Conservation (phyloP, 2,888 invertebrate genomes). For the Frankliniella intonsa region DNA sequence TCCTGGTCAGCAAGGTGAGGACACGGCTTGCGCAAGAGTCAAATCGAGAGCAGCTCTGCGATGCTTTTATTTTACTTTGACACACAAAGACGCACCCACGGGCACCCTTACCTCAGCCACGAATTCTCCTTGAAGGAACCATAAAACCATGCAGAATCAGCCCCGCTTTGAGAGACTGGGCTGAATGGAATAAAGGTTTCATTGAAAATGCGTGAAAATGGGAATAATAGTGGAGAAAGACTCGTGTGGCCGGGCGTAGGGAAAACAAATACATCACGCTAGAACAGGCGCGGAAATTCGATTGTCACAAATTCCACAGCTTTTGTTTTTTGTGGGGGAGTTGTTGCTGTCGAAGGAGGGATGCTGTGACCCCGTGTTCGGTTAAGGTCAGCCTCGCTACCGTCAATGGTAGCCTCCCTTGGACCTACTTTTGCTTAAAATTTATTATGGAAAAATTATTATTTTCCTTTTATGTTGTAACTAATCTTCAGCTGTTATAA, state of each 20-base stretch:
- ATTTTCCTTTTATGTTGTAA: too few species aligned
- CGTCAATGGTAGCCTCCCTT: too few species aligned
- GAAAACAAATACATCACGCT: constrained; percentile 13
- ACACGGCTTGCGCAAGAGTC: too few species aligned
- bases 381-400: too few species aligned
- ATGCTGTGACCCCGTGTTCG: background rate
- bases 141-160: constrained; percentile 16
- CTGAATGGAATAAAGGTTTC: constrained; percentile 18
- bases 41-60: too few species aligned
- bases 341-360: background rate
- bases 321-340: background rate
- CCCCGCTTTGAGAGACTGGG: background rate
- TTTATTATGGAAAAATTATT: too few species aligned
- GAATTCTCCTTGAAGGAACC: background rate
- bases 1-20: too few species aligned
- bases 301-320: constrained; percentile 13
- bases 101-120: background rate
- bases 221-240: constrained; percentile 1
- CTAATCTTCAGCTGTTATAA: too few species aligned
- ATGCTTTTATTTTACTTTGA: too few species aligned
- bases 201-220: constrained; percentile 19
- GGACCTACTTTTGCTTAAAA: too few species aligned
- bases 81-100: too few species aligned
- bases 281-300: constrained; percentile 8
- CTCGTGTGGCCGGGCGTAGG: constrained; percentile 4